phyloP scores from a whole-genome alignment of 2,113 vertebrate genomes.

The Sciurus niger region DNA sequence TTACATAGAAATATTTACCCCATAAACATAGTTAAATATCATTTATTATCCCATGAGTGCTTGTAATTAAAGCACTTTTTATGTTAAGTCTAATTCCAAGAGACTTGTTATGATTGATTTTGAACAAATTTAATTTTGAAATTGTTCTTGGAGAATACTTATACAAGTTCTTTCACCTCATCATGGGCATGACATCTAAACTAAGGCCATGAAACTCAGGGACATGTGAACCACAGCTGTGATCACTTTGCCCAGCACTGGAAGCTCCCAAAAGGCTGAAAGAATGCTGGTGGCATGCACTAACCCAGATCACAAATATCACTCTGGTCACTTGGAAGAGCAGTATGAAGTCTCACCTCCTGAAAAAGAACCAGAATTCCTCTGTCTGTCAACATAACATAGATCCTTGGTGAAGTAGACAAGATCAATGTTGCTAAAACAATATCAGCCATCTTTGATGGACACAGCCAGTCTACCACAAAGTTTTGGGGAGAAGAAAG shows the following conservation, averaged over 20 bases:
- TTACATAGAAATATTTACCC: neutral
- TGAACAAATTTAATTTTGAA: constrained; percentile 29
- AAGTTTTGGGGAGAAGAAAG: neutral
- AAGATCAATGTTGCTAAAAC: neutral
- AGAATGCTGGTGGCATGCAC: neutral
- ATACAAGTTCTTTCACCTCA: neutral
- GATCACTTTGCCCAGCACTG: neutral
- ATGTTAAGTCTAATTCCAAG: neutral
- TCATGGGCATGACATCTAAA: neutral
- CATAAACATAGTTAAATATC: neutral
- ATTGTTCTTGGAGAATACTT: neutral
- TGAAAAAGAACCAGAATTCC: neutral
- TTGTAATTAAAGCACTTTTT: constrained; percentile 31
- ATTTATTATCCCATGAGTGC: neutral
- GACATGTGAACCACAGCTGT: fast-evolving
- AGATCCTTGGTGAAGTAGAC: neutral
- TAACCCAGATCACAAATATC: neutral
- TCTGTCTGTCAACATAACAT: neutral
- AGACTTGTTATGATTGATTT: constrained; percentile 4
- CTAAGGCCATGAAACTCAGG: neutral
- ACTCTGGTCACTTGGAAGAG: neutral
- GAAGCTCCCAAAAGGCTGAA: neutral
- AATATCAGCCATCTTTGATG: neutral
- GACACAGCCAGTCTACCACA: neutral
- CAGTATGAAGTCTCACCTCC: neutral